phyloP scores from a whole-genome alignment of 2,797 vertebrate species.

The Gastrophryne carolinensis region DNA sequence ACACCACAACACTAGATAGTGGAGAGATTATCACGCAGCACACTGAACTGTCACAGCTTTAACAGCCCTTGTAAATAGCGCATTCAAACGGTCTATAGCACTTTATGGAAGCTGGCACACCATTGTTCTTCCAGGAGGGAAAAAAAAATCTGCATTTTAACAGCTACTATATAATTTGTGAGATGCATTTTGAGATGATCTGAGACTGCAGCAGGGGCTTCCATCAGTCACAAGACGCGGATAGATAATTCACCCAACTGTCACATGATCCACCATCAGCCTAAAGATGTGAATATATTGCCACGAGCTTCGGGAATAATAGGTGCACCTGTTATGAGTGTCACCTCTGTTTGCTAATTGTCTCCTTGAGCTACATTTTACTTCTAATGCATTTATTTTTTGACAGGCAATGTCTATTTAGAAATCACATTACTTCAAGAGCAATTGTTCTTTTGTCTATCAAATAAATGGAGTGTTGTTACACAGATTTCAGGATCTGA shows the following conservation, averaged over 20 bases:
- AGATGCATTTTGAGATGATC: conserved; percentile 83
- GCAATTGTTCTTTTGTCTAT: conserved; percentile 89
- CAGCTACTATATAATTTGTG: conserved; percentile 79
- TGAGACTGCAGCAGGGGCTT: conserved; percentile 75
- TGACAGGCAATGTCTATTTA: conserved; percentile 94
- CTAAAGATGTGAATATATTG: conserved; percentile 93
- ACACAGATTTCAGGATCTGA: conserved; percentile 89
- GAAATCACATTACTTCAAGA: conserved; percentile 92
- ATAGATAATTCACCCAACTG: conserved; percentile 89
- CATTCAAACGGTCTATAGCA: conserved; percentile 69
- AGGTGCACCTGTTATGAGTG: conserved; percentile 98
- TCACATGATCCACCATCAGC: conserved; percentile 89
- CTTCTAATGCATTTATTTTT: conserved; percentile 87
- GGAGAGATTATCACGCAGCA: conserved; percentile 59
- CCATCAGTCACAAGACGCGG: conserved; percentile 86
- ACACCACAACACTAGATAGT: background rate
- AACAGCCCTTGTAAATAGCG: conserved; percentile 70
- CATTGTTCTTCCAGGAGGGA: conserved; percentile 64
- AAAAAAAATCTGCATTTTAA: conserved; percentile 71
- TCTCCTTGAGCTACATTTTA: conserved; percentile 96
- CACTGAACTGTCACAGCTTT: conserved; percentile 71
- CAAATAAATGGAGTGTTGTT: conserved; percentile 87
- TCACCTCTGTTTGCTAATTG: conserved; percentile 99
- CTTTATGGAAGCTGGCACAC: conserved; percentile 70
- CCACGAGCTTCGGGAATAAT: conserved; percentile 96